Conservation (phyloP, 1,140 invertebrate genomes). For the Drosophila tropicalis region DNA sequence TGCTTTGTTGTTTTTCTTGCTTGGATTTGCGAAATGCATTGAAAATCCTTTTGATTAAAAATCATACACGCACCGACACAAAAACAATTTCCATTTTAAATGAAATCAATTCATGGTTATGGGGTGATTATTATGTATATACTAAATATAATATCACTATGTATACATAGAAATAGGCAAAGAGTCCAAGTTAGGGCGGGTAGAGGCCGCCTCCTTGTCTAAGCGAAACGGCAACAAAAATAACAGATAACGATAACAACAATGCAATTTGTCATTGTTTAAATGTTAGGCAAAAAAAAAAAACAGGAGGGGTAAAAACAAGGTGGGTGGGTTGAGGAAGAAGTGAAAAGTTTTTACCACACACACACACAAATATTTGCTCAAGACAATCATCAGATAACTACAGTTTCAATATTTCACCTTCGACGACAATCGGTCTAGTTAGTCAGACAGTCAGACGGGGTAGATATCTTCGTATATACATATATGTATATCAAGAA, state of each 20-base stretch:
- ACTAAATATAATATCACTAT: constrained; percentile 13
- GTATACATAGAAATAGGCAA: constrained; percentile 36
- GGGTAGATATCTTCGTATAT: constrained; percentile 9
- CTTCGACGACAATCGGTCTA: constrained; percentile 21
- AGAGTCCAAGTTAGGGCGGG: background rate
- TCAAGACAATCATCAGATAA: constrained; percentile 25
- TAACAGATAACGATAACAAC: background rate
- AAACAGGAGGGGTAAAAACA: background rate
- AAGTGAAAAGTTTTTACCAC: constrained; percentile 4
- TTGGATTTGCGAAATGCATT: constrained; percentile 15
- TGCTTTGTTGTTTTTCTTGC: constrained; percentile 11
- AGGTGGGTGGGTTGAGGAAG: too few species aligned
- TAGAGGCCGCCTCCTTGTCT: constrained; percentile 1
- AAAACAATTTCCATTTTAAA: background rate
- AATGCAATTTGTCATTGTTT: constrained; percentile 14
- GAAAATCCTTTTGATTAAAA: constrained; percentile 13
- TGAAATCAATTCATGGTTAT: constrained; percentile 2
- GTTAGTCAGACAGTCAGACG: background rate
- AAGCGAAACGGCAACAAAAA: background rate
- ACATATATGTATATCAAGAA: constrained; percentile 31
- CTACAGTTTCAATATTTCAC: constrained; percentile 12
- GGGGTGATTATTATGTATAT: constrained; percentile 2
- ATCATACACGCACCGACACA: background rate
- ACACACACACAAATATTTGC: constrained; percentile 23
- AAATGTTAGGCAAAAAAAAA: constrained; percentile 3